These are phyloP conservation scores for Physella acuta DNA, from an alignment of 1,140 invertebrate species.

Conservation along the genomic window DNA sequence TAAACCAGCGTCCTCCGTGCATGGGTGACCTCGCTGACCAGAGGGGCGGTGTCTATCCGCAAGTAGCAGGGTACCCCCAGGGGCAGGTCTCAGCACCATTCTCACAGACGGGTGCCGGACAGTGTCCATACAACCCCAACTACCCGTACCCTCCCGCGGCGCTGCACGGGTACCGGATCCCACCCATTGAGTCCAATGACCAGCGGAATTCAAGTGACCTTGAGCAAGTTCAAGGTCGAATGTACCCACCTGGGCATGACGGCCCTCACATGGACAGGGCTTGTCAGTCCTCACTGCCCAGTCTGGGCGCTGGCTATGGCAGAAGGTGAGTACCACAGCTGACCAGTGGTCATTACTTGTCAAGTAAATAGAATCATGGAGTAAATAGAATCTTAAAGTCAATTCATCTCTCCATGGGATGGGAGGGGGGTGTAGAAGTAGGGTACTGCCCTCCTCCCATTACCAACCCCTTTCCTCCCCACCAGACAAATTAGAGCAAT, in stretches of 20 bases:
- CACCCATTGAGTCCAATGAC: conserved; percentile 27
- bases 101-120: conserved; percentile 10
- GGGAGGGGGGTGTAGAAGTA: too few relatives aligned
- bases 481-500: too few relatives aligned
- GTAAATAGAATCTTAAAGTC: too few relatives aligned
- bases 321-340: too few relatives aligned
- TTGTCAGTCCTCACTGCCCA: conserved; percentile 62
- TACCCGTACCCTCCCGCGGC: conserved; percentile 25
- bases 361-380: too few relatives aligned
- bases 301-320: conserved; percentile 1
- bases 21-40: conserved; percentile 4
- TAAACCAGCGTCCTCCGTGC: conserved; percentile 3
- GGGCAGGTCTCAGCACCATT: neutral
- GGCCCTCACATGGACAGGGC: conserved; percentile 58
- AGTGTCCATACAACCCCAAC: conserved; percentile 10
- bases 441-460: too few relatives aligned
- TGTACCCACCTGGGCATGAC: conserved; percentile 28
- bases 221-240: conserved; percentile 36
- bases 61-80: conserved; percentile 1
- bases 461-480: too few relatives aligned
- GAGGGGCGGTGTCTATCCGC: conserved; percentile 4
- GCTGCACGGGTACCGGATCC: conserved; percentile 33
- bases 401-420: too few relatives aligned
- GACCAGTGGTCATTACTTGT: too few relatives aligned
- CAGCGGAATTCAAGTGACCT: conserved; percentile 38